Evolutionary conservation across 2,888 invertebrate species (phyloP).

Genomic region (Osmoderma eremita): DNA sequence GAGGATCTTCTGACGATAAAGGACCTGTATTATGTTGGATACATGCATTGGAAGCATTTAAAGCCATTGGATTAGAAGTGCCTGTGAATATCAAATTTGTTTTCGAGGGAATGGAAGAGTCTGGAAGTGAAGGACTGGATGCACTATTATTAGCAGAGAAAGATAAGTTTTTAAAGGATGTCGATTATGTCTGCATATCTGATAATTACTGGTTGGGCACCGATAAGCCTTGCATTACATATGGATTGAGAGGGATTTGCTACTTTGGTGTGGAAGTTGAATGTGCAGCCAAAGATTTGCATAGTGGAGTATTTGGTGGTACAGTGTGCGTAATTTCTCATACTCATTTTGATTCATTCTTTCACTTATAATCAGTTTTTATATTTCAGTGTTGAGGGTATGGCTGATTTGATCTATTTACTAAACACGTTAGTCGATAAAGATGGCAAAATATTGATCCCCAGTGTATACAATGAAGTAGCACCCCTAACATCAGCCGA

Average conservation of each 20-base stretch:
- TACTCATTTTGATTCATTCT: background rate
- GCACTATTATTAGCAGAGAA: conserved; percentile 78
- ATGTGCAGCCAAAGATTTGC: conserved; percentile 91
- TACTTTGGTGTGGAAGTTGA: conserved; percentile 91
- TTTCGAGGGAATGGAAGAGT: conserved; percentile 99
- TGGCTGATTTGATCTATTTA: conserved; percentile 90
- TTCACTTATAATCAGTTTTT: background rate
- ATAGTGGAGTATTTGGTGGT: conserved; percentile 96
- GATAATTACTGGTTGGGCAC: conserved; percentile 99
- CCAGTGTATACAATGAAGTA: conserved; percentile 86
- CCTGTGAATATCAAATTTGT: conserved; percentile 88
- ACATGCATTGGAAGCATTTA: conserved; percentile 90
- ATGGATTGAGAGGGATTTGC: conserved; percentile 92
- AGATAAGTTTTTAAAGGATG: conserved; percentile 81
- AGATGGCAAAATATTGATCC: conserved; percentile 86
- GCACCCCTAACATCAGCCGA: conserved; percentile 76
- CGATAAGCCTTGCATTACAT: conserved; percentile 96
- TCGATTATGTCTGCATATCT: conserved; percentile 96
- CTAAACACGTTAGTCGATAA: conserved; percentile 86
- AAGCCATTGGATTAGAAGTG: conserved; percentile 70
- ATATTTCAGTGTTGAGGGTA: conserved; percentile 77
- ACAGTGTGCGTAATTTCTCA: conserved; percentile 75
- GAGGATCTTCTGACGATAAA: conserved; percentile 92
- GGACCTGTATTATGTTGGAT: conserved; percentile 96
- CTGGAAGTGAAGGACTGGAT: conserved; percentile 95